Base-by-base conservation (phyloP, 2,113 vertebrate genomes). In the Scartelaos histophorus region DNA sequence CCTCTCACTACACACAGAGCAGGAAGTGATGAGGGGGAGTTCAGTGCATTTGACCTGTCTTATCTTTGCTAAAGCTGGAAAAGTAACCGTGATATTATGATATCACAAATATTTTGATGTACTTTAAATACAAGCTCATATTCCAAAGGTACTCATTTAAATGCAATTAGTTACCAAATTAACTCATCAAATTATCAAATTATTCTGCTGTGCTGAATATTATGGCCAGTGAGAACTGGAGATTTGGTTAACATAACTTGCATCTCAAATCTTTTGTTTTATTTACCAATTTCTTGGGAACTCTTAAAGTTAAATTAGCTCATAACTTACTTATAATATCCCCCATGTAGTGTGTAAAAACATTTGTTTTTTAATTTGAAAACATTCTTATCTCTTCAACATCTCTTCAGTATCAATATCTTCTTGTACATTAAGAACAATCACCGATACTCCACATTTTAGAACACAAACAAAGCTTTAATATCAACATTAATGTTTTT, bases 11-110 rank as follows among this genome's bases (percentile, higher is more conserved):
- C 85, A 60, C 15, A n/a, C 81, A 78, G 64, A 79, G 87, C 77
- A 84, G 87, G 83, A 92, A 89, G 88, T 90, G 70, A 91, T 21
- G 9, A 80, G 76, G 56, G 79, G 68, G 73, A 78, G 51, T 80
- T 78, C 82, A 68, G 67, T 83, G 83, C 86, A 89, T 85, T 81
- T 11, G 13, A 51, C 65, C 5, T 43, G 45, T 71, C 73, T 67
- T 38, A 67, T 67, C 43, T 69, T 76, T 22, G 69, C 67, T 15
- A 25, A 46, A 80, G 51, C 88, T 87, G 76, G 76, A 57, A 79
- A 25, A 58, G 13, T 58, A n/a, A 53, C 19, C 19, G 7, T n/a
- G 51, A 53, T 53, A 53, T 19, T 53, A 17, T 17, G 17, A n/a
- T 53, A 53, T 9, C 2, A 19, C 19, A 53, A 53, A 53, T n/a